Percentiles rank a stretch among this genome's conserved stretches.
These are phyloP conservation scores for Pimpla rufipes DNA, from an alignment of 2,888 invertebrate species.

Conservation along the genomic window DNA sequence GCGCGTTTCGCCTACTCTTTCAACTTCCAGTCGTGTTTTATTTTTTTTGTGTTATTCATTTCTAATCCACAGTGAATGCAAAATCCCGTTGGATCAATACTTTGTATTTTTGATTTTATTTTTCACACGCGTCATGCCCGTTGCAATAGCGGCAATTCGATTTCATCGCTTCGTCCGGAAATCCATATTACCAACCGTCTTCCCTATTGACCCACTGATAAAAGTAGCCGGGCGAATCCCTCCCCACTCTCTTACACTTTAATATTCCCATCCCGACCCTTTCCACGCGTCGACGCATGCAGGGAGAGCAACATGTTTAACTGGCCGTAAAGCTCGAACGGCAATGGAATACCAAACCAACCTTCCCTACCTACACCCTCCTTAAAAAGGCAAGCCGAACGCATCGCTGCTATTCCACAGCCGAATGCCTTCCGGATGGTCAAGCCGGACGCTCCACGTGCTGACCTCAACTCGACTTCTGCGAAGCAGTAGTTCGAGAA, in stretches of 20 bases:
- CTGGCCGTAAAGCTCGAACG: slow-evolving; percentile 37
- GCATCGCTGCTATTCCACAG: neutral
- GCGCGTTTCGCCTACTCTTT: too few species aligned
- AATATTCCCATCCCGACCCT: slow-evolving; percentile 11
- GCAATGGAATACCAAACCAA: slow-evolving; percentile 28
- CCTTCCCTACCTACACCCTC: neutral
- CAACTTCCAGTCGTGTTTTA: too few species aligned
- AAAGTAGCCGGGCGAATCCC: neutral
- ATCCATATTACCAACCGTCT: neutral
- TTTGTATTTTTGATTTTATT: too few species aligned
- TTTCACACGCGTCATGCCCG: too few species aligned
- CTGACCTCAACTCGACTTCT: slow-evolving; percentile 7
- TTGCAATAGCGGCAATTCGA: neutral
- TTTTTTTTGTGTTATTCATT: too few species aligned
- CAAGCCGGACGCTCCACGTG: slow-evolving; percentile 36
- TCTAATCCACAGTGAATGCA: too few species aligned
- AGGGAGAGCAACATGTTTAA: slow-evolving; percentile 21
- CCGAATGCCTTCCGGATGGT: slow-evolving; percentile 38
- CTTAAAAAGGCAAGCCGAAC: neutral
- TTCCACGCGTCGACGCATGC: neutral
- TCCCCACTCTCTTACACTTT: neutral
- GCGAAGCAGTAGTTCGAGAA: neutral
- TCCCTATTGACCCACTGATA: neutral
- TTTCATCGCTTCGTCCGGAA: too few species aligned
- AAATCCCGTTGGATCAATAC: too few species aligned